Conservation (phyloP, 2,113 vertebrate species). For the Butastur rufipennis region DNA sequence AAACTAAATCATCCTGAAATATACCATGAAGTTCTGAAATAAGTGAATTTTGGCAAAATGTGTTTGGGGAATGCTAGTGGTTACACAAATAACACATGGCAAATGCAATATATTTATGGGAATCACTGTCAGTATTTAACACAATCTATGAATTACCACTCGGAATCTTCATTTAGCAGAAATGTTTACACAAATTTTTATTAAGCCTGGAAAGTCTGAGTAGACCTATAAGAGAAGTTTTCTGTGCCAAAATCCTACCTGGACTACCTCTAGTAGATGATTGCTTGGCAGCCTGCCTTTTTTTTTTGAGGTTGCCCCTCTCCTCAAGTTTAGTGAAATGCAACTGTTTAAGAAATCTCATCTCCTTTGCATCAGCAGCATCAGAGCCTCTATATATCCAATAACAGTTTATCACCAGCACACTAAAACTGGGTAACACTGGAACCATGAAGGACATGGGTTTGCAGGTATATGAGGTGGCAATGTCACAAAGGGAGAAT, state of each 20-base stretch:
- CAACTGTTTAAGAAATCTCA: neutral
- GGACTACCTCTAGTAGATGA: neutral
- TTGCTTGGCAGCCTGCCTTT: neutral
- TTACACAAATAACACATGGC: neutral
- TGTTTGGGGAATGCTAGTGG: neutral
- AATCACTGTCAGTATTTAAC: neutral
- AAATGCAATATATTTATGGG: neutral
- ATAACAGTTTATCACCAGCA: neutral
- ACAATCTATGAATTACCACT: neutral
- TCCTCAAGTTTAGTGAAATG: neutral
- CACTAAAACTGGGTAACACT: neutral
- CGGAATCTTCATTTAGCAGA: neutral
- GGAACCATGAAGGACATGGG: neutral
- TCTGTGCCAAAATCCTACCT: neutral
- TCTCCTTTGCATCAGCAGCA: neutral
- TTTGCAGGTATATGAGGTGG: neutral
- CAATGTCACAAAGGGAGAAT: neutral
- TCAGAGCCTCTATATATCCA: neutral
- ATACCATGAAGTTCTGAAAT: neutral
- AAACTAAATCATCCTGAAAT: neutral
- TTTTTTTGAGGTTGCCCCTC: neutral
- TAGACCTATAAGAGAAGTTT: neutral
- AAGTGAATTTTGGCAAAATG: neutral
- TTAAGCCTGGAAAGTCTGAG: neutral
- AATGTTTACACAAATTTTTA: neutral